Evolutionary conservation across 1,140 invertebrate species (phyloP).

Genomic region (Drosophila jambulina): DNA sequence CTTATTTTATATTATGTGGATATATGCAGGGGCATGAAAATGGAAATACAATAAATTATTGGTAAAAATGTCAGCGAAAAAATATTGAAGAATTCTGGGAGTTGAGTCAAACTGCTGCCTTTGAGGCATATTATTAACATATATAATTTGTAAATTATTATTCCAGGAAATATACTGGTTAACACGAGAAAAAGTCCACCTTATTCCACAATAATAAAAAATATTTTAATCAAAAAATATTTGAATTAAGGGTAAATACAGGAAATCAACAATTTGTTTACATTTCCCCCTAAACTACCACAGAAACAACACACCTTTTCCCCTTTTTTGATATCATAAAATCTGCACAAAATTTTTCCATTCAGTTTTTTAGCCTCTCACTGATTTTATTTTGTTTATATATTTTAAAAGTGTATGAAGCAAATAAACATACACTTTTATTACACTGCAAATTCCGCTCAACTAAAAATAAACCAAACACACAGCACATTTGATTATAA

Average conservation of each 20-base stretch:
- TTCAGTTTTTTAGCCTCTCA: conserved; percentile 2
- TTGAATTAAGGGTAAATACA: not conserved
- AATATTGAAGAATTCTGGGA: conserved; percentile 7
- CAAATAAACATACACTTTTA: conserved; percentile 47
- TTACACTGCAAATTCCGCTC: conserved; percentile 33
- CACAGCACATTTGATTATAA: conserved; percentile 21
- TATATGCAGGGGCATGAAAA: conserved; percentile 18
- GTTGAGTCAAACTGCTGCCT: not conserved
- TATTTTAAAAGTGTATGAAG: conserved; percentile 26
- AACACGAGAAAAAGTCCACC: no score
- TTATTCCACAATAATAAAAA: not conserved
- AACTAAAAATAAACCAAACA: conserved; percentile 52
- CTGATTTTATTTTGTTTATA: conserved; percentile 30
- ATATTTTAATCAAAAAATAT: not conserved
- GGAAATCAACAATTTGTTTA: not conserved
- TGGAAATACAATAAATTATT: conserved; percentile 37
- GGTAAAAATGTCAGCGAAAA: not conserved
- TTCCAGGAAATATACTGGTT: not conserved
- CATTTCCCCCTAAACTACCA: not conserved
- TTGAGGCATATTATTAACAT: not conserved
- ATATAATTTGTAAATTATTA: not conserved
- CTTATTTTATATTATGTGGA: conserved; percentile 9
- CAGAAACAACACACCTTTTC: conserved; percentile 4
- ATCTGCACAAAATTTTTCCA: conserved; percentile 1
- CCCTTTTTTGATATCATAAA: not conserved